Base-by-base conservation (phyloP, 2,113 vertebrate species). In the Romanogobio albipinnatus region DNA sequence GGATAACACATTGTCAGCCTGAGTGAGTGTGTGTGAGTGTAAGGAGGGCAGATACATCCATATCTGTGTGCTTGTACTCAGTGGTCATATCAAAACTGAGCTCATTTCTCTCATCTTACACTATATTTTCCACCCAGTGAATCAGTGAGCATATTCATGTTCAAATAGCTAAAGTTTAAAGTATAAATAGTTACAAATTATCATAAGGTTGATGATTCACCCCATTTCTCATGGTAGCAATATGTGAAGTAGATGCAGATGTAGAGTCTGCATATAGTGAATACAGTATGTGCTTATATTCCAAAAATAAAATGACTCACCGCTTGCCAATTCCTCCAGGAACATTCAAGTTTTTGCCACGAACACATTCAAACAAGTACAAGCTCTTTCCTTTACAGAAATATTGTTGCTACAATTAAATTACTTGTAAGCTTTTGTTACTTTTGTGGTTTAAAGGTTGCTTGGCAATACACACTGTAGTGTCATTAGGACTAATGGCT, bases 1-100 rank as follows among this genome's bases (percentile, higher is more conserved):
- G 90, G 90, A 87, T 90, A 82, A 79, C 58, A 74, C 61, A 83
- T 71, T 70, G 86, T 84, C 78, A 75, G 80, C 73, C 66, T 87
- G 76, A 66, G 71, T 62, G 84, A 61, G 81, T 80, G 86, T 84
- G 82, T 81, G 86, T 76, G 82, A 64, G 82, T 59, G 81, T 84
- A 64, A 70, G 45, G 76, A 79, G 39, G 59, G 47, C 64, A 82
- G 47, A 68, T 53, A 82, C 80, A 56, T 82, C 80, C 49, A 71
- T 76, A 82, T 81, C 68, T 80, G 81, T 74, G 74, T 79, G 71
- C 59, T 70, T 78, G 74, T 47, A 79, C n/a, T 79, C 29, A 22
- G 61, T 9, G 5, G 39, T 33, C 17, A 10, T 19, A 71, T 71
- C 80, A 36, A 56, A 56, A 36, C 64, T 71, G 47, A 53, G 33